Base-by-base conservation (phyloP, 2,888 invertebrate genomes). In the Allygus modestus region DNA sequence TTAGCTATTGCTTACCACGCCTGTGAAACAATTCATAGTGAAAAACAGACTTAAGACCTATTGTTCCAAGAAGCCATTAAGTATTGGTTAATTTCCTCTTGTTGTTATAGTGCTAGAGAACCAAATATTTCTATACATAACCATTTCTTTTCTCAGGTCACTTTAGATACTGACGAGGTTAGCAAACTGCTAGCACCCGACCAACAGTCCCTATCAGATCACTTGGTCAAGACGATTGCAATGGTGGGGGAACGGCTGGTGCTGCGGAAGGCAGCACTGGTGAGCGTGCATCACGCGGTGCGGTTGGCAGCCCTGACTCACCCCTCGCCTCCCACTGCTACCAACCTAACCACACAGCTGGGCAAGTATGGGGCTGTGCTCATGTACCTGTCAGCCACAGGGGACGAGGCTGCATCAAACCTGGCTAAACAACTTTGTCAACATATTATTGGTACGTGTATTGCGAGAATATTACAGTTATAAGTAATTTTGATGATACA, bases 231-330 rank as follows among this genome's bases (percentile, higher is more conserved):
- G 84, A 93, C 95, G 83, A 97, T 99, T 88, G 98, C 98, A 2
- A 93, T 93, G 82, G 93, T 99, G 5, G 98, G 98, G 0, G 99
- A 99, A 91, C 99, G 99, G 91, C 96, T 98, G 61, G 91, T 93
- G 0, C 91, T 97, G 9, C 92, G 95, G 82, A 92, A 98, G 85
- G 98, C 97, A 0, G 92, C 96, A 54, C 95, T 95, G 89, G 93
- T 96, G 90, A 95, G 94, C 89, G 93, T 93, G 0, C 91, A 91
- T 71, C 90, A 92, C 69, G 92, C 92, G 79, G 86, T 89, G 20
- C 88, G 91, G 79, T 88, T 98, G 20, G 91, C 94, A 84, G 96
- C 95, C 41, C 96, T 94, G 89, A 95, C 97, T 0, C 98, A 98
- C 91, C 97, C 97, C 0, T 93, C 95, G 11, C 92, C 94, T 84